These are phyloP conservation scores for Euglossa dilemma DNA, from an alignment of 1,140 invertebrate species.

Conservation along the genomic window DNA sequence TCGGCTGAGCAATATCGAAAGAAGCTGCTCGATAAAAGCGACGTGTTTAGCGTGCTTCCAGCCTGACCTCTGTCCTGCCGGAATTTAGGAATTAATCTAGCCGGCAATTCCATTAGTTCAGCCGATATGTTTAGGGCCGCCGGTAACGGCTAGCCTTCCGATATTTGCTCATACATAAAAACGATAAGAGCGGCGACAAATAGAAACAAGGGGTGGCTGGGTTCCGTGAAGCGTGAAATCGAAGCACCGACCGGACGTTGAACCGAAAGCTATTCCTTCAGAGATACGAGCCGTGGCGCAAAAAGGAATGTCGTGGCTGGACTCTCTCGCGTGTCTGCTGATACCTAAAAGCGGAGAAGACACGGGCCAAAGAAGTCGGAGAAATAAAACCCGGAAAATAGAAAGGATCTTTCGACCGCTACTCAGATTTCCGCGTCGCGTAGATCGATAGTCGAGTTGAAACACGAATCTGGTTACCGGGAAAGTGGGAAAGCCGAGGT, in stretches of 20 bases:
- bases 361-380: too few relatives aligned
- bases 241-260: constrained; percentile 25
- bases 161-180: constrained; percentile 52
- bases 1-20: neutral
- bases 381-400: neutral
- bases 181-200: constrained; percentile 38
- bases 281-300: constrained; percentile 4
- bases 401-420: too few relatives aligned
- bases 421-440: neutral
- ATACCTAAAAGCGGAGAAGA: too few relatives aligned
- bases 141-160: neutral
- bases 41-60: neutral
- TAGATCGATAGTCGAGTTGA: neutral
- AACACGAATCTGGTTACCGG: too few relatives aligned
- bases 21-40: constrained; percentile 3
- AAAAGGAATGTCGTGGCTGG: neutral
- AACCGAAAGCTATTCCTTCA: constrained; percentile 28
- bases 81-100: constrained; percentile 33
- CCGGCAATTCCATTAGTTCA: constrained; percentile 37
- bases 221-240: constrained; percentile 50
- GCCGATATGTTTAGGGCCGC: neutral
- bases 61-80: too few relatives aligned
- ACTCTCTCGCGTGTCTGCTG: neutral
- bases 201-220: constrained; percentile 23
- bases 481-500: too few relatives aligned